These are phyloP conservation scores for Ariolimax columbianus DNA, from an alignment of 2,888 invertebrate species.

Conservation along the genomic window DNA sequence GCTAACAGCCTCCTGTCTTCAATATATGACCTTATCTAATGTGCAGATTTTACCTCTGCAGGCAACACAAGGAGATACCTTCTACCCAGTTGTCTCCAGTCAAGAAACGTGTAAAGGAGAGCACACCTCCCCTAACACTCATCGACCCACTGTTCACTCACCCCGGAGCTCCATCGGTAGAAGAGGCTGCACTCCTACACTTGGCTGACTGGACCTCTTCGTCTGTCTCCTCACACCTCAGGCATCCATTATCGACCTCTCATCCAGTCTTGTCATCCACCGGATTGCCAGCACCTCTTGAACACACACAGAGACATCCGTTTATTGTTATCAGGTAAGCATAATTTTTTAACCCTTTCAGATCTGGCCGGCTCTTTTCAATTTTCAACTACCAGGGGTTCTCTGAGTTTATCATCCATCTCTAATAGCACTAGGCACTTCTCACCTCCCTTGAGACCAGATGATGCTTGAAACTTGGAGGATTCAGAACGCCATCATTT, in stretches of 20 bases:
- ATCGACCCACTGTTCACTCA: slow-evolving; percentile 54
- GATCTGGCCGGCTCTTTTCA: no score
- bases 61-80: slow-evolving; percentile 68
- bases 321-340: slow-evolving; percentile 87
- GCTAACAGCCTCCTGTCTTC: no score
- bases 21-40: no score
- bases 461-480: no score
- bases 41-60: no score
- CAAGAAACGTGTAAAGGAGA: slow-evolving; percentile 97
- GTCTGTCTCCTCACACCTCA: slow-evolving; percentile 41
- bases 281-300: slow-evolving; percentile 18
- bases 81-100: slow-evolving; percentile 93
- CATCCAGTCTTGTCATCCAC: slow-evolving; percentile 13
- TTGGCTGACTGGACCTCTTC: slow-evolving; percentile 59
- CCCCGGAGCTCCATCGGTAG: slow-evolving; percentile 54
- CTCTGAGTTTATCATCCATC: no score
- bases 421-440: no score
- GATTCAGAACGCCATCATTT: no score
- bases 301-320: slow-evolving; percentile 40
- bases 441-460: no score
- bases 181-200: slow-evolving; percentile 58
- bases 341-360: no score
- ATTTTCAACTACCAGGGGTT: no score
- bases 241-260: slow-evolving; percentile 34
- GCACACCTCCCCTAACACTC: slow-evolving; percentile 85